Base-by-base conservation (phyloP, 92 coral and sea anemone genomes). In the Paramuricea clavata region DNA sequence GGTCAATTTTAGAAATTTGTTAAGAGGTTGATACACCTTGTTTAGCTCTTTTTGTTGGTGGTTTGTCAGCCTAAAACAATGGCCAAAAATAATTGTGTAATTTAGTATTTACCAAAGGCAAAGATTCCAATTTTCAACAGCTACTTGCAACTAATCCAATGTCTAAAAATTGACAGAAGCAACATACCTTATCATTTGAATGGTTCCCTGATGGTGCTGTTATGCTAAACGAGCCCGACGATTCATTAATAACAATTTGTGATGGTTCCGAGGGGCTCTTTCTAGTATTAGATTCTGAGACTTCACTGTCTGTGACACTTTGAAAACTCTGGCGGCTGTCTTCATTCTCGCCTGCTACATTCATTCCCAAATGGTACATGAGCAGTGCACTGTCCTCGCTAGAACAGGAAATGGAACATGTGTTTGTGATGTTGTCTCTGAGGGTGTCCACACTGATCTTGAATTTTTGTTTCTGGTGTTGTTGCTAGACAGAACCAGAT, bases 361-460 rank as follows among this genome's bases (percentile, higher is more conserved):
- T 93, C 78, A 96, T 92, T 10, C 99, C 99, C 21, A 96, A 93
- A 26, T 97, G 91, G 85, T 94, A 96, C 60, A 94, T 86, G 60
- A 96, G 83, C 30, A 98, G 87, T 62, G 99, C 93, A 86, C 99
- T 96, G 78, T 96, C 99, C 49, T 96, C 99, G 81, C 99, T 96
- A 59, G 23, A 85, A 52, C 32, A 74, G 9, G 9, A 56, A 17
- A 17, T 2, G 2, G 27, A 17, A 17, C n/a, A n/a, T n/a, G n/a
- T n/a, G n/a, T n/a, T n/a, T n/a, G n/a, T n/a, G n/a, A n/a, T n/a
- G n/a, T n/a, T n/a, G n/a, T n/a, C n/a, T n/a, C n/a, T n/a, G n/a
- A n/a, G n/a, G n/a, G n/a, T n/a, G n/a, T n/a, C n/a, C n/a, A n/a
- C n/a, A n/a, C n/a, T n/a, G n/a, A n/a, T n/a, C n/a, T n/a, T n/a